Base-by-base conservation (phyloP, 2,888 invertebrate species). In the Ischnus inquisitorius region DNA sequence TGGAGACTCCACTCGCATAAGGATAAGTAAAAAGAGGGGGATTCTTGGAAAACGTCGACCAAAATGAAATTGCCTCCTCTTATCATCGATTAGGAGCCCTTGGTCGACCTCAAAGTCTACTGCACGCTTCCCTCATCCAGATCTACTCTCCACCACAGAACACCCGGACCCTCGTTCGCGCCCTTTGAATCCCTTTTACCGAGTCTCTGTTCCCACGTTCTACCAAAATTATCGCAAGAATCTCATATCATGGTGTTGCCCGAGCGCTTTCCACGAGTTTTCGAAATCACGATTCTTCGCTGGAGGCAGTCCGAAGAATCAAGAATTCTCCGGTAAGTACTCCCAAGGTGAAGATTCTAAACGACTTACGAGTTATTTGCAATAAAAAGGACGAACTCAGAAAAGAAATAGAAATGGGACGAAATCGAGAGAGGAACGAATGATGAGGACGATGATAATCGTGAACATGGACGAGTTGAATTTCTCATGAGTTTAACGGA, bases 301-400 rank as follows among this genome's bases (percentile, higher is more conserved):
- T 28, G 16, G 46, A 28, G 25, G 74, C 16, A 12, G 46, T 62
- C 22, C 62, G n/a, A 3, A 34, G 34, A 6, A 67, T 41, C 65
- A 43, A 14, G 16, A 39, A 5, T 43, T 43, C 43, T 10, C 12
- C 19, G 48, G 57, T 60, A 72, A 72, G 60, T 48, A 68, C 68
- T 79, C 80, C 68, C 34, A 51, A 39, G 65, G 65, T 51, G 39
- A 54, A 74, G 64, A 62, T 71, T 80, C 83, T 84, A 85, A 88
- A 88, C 85, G 72, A 84, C 87, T 88, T 79, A 86, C 79, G 54
- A 68, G 72, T 84, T 86, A 82, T 85, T 82, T 83, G 41, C 43
- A 67, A 69, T 60, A 69, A 81, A 67, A 67, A 60, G 16, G 46
- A 68, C 10, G 60, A 25, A 25, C 62, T 19, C 14, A 2, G 16